Base-by-base conservation (phyloP, 2,888 invertebrate genomes). In the Dichetophora obliterata region DNA sequence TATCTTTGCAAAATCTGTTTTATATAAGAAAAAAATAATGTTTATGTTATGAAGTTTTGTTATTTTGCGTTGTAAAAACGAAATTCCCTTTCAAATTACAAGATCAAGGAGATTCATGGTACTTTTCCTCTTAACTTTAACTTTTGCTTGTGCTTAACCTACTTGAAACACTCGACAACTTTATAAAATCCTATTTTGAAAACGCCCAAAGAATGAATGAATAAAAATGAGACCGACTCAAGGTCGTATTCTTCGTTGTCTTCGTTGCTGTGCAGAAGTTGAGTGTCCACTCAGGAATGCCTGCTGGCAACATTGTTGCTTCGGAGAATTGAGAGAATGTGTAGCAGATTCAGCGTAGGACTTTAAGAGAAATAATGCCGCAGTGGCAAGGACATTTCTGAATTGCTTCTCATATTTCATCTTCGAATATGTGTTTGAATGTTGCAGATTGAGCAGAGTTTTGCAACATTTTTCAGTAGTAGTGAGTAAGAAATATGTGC, bases 361-460 rank as follows among this genome's bases (percentile, higher is more conserved):
- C 31, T 43, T 59, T 71, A 71, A 71, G 71, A 71, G 71, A 34
- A 22, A 57, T 4, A 54, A 22, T 54, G 54, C 22, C 54, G 54
- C 19, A 54, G 5, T 54, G 54, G 8, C 22, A 19, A 24, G 27
- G 59, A 59, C 9, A 19, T 59, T n/a, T 59, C n/a, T 27, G 27
- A 14, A 27, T 27, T 2, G 5, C 22, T 24, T 11, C 22, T 5
- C 3, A 9, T 27, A 27, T 27, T 14, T 24, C 11, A 24, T 27
- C 27, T 24, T 59, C 27, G 24, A 14, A 63, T 31, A 34, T 19
- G 6, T 54, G 19, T 9, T 19, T 6, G 9, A 54, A 54, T 54
- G 63, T 34, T 31, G n/a, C n/a, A 63, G 14, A 63, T 6, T 63
- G n/a, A 5, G 5, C 9, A 19, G 34, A 63, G 9, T 27, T 27